Percentiles rank a stretch among this genome's conserved stretches.
Evolutionary conservation across 2,888 invertebrate species (phyloP).

Genomic region (Xanthorhoe spadicearia): DNA sequence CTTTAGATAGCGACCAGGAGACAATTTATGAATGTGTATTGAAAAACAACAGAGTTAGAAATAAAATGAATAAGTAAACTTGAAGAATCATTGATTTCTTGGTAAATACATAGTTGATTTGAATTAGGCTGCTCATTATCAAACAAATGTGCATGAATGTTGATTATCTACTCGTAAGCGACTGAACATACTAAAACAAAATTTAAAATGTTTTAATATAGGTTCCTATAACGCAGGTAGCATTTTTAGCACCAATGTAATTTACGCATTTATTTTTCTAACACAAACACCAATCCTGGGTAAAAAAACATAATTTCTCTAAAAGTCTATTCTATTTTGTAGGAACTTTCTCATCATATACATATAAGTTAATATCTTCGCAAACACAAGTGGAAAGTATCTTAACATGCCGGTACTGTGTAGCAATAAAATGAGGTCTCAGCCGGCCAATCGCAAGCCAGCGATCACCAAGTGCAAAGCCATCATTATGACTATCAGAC

Average conservation of each 20-base stretch:
- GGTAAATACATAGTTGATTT: not conserved
- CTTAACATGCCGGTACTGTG: not conserved
- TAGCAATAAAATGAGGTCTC: constrained; percentile 8
- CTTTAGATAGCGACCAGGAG: constrained; percentile 53
- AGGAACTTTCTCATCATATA: not conserved
- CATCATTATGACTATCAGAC: constrained; percentile 33
- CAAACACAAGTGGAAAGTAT: not conserved
- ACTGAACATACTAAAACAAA: no score
- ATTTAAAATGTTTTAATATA: no score
- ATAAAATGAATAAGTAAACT: constrained; percentile 29
- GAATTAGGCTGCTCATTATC: no score
- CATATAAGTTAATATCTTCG: not conserved
- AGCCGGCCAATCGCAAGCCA: constrained; percentile 19
- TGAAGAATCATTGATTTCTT: not conserved
- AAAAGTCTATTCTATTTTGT: not conserved
- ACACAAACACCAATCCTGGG: not conserved
- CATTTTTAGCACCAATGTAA: no score
- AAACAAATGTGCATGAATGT: no score
- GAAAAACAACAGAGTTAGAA: constrained; percentile 28
- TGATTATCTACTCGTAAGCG: no score
- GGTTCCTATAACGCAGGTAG: no score
- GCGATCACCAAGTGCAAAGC: constrained; percentile 16
- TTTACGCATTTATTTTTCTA: no score
- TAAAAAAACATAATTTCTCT: not conserved
- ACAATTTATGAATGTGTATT: constrained; percentile 47